Conservation (phyloP, 2,888 invertebrate species). For the Pterostichus madidus region DNA sequence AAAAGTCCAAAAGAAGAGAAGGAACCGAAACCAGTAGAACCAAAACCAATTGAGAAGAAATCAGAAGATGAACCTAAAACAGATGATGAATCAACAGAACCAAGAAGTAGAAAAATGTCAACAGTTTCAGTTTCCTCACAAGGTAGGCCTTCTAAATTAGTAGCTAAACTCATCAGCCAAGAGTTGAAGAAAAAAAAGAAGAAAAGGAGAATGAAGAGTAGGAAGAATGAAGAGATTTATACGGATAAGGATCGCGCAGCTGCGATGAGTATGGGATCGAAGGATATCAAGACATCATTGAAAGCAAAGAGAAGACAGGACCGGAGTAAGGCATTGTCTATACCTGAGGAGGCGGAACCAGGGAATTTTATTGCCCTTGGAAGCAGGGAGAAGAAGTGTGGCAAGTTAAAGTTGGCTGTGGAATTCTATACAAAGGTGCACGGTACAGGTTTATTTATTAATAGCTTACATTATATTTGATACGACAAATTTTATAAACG, state of each 20-base stretch:
- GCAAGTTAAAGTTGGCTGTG: slow-evolving; percentile 86
- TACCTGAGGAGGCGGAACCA: slow-evolving; percentile 89
- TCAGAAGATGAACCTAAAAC: slow-evolving; percentile 67
- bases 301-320: slow-evolving; percentile 90
- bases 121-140: slow-evolving; percentile 44
- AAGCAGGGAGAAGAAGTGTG: slow-evolving; percentile 87
- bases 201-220: slow-evolving; percentile 74
- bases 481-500: no score
- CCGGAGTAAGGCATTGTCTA: slow-evolving; percentile 84
- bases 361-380: slow-evolving; percentile 87
- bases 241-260: slow-evolving; percentile 95
- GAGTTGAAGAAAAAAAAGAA: slow-evolving; percentile 74
- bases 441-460: no score
- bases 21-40: slow-evolving; percentile 59
- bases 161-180: slow-evolving; percentile 74
- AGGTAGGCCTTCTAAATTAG: slow-evolving; percentile 46
- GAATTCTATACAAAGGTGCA: slow-evolving; percentile 90
- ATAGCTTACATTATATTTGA: neutral
- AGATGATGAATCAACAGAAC: slow-evolving; percentile 68
- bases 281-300: slow-evolving; percentile 91
- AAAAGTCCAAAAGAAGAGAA: slow-evolving; percentile 73
- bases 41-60: slow-evolving; percentile 70
- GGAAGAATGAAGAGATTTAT: slow-evolving; percentile 85
- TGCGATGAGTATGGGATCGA: slow-evolving; percentile 91
- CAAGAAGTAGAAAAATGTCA: slow-evolving; percentile 55